These are phyloP conservation scores for Drosophila yakuba DNA, from an alignment of 1,140 invertebrate species.

Conservation along the genomic window DNA sequence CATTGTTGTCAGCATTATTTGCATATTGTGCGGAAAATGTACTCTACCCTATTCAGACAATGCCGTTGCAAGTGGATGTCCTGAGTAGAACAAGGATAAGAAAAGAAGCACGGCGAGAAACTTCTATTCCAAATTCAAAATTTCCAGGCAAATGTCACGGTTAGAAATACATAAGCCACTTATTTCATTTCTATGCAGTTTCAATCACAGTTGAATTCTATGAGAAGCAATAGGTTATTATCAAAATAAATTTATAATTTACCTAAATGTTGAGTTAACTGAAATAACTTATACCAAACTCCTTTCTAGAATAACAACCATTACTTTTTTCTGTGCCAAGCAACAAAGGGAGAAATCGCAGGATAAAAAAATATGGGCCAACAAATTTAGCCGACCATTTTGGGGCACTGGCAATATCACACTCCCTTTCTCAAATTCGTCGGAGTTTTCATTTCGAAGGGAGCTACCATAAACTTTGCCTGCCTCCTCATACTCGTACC, in stretches of 20 bases:
- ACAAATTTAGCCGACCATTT: conserved; percentile 63
- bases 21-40: conserved; percentile 77
- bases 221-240: neutral
- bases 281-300: neutral
- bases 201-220: too few relatives aligned
- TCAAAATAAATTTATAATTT: too few relatives aligned
- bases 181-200: neutral
- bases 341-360: neutral
- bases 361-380: conserved; percentile 29
- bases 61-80: conserved; percentile 58
- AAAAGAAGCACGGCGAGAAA: conserved; percentile 11
- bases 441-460: conserved; percentile 23
- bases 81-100: conserved; percentile 34
- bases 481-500: conserved; percentile 43
- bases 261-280: too few relatives aligned
- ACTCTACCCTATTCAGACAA: conserved; percentile 60
- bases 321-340: neutral
- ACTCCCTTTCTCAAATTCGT: conserved; percentile 20
- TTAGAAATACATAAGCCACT: neutral
- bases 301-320: too few relatives aligned
- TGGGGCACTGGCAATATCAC: conserved; percentile 28
- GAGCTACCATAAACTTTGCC: conserved; percentile 61
- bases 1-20: conserved; percentile 81
- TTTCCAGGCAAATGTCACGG: too few relatives aligned
- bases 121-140: neutral